Evolutionary conservation across 2,888 invertebrate species (phyloP).

Genomic region (Philereme transversata): DNA sequence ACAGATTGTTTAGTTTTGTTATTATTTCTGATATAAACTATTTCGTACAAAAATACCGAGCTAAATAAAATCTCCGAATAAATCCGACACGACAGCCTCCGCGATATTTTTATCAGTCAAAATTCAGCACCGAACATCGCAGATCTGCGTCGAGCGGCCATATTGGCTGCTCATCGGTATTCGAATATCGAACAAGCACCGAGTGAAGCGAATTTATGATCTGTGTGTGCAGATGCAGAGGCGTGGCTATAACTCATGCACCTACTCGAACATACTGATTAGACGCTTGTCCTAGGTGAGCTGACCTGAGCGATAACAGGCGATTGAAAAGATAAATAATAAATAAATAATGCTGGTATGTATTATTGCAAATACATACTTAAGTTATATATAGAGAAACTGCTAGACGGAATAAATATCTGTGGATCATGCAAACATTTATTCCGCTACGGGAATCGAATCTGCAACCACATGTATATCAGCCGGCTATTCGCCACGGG

Average conservation of each 20-base stretch:
- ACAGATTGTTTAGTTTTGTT: too few species aligned
- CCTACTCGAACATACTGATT: conserved; percentile 53
- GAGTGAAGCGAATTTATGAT: conserved; percentile 66
- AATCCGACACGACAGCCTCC: neutral
- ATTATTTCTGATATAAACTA: neutral
- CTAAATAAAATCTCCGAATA: neutral
- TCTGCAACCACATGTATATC: too few species aligned
- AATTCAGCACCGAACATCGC: conserved; percentile 17
- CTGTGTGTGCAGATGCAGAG: conserved; percentile 60
- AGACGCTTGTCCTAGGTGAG: conserved; percentile 25
- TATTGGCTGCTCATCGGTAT: conserved; percentile 56
- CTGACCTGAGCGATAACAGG: neutral
- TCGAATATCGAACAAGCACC: conserved; percentile 60
- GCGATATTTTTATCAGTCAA: conserved; percentile 21
- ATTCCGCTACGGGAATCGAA: too few species aligned
- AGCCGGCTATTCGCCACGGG: too few species aligned
- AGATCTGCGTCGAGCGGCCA: conserved; percentile 25
- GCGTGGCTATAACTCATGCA: conserved; percentile 52
- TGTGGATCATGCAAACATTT: too few species aligned
- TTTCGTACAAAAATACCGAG: neutral
- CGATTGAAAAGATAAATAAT: neutral
- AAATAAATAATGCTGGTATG: too few species aligned
- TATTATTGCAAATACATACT: too few species aligned
- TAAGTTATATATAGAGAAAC: too few species aligned
- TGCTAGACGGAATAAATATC: too few species aligned